Percentiles rank a stretch among this genome's conserved stretches.
Conservation (phyloP, 2,113 vertebrate genomes). For the Brachypodius melanocephalos region DNA sequence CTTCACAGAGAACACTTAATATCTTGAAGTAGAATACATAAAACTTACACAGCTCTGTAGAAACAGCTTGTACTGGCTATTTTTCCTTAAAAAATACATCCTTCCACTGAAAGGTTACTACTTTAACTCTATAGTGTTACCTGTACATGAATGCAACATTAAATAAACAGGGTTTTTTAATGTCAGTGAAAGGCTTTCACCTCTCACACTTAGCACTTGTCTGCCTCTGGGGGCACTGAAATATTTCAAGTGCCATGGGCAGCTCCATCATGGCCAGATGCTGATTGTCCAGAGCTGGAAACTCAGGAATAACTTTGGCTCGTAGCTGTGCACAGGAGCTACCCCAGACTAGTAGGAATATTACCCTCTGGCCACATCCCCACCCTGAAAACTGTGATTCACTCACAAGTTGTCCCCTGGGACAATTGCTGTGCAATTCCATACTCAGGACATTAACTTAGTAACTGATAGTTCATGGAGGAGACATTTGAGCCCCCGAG, state of each 20-base stretch:
- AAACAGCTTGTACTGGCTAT: background rate
- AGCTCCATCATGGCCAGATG: background rate
- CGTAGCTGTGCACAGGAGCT: background rate
- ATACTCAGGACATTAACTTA: background rate
- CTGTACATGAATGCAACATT: background rate
- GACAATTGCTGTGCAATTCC: background rate
- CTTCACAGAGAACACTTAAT: background rate
- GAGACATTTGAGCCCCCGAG: fast-evolving
- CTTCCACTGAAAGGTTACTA: background rate
- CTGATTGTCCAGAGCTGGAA: background rate
- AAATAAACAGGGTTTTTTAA: background rate
- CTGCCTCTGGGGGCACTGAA: background rate
- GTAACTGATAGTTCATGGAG: background rate
- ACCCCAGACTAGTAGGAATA: background rate
- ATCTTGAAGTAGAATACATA: background rate
- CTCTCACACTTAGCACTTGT: background rate
- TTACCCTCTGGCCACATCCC: background rate
- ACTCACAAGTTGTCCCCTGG: background rate
- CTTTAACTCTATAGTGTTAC: background rate
- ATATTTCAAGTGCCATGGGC: background rate
- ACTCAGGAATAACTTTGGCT: background rate
- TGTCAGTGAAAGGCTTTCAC: background rate
- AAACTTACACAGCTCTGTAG: background rate
- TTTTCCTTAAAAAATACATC: background rate
- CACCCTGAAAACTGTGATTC: background rate